Percentiles rank a stretch among this genome's conserved stretches.
Conservation (phyloP, 2,797 vertebrate species). For the Crocodylus rhombifer region DNA sequence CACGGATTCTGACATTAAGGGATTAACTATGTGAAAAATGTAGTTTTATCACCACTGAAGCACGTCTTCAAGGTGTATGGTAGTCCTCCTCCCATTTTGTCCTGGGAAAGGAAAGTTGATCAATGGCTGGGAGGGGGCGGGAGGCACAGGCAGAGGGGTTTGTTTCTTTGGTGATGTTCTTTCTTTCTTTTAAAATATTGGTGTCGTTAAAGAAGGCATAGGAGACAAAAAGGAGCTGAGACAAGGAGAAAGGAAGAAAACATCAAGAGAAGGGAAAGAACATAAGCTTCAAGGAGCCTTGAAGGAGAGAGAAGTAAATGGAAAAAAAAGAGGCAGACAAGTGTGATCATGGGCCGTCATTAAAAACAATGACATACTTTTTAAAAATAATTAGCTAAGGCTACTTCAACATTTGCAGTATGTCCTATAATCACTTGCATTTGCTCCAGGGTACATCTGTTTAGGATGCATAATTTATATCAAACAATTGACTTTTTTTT, state of each 20-base stretch:
- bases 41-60: neutral
- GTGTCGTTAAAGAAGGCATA: neutral
- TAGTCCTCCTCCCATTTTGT: neutral
- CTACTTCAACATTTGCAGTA: neutral
- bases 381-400: constrained; percentile 47
- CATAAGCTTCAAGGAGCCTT: constrained; percentile 1
- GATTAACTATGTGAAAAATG: constrained; percentile 7
- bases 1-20: neutral
- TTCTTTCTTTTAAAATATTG: neutral
- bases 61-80: neutral
- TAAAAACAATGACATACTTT: constrained; percentile 35
- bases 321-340: constrained; percentile 28
- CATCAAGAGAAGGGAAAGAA: constrained; percentile 47
- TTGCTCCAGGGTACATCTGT: constrained; percentile 11
- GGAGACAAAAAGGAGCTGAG: neutral
- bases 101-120: neutral
- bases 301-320: constrained; percentile 49
- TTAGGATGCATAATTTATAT: neutral
- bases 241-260: constrained; percentile 14
- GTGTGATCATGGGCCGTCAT: constrained; percentile 53
- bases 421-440: neutral
- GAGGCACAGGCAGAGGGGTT: neutral
- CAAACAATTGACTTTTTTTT: neutral
- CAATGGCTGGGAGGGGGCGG: neutral
- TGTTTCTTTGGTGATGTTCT: constrained; percentile 17